Conservation (phyloP, 2,888 invertebrate genomes). For the Athetis lepigone region DNA sequence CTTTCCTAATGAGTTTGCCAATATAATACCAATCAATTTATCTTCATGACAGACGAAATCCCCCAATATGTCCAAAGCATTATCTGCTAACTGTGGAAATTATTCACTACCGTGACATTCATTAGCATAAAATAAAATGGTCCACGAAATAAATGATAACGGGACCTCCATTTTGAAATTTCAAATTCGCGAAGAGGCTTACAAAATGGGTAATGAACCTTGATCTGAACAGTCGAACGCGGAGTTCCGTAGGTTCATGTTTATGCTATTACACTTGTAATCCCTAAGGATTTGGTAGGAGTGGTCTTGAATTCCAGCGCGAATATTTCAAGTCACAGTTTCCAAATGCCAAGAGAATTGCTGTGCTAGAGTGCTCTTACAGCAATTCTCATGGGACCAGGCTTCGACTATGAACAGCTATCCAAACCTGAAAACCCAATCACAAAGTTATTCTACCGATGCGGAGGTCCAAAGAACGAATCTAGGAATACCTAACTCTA, state of each 20-base stretch:
- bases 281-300: conserved; percentile 7
- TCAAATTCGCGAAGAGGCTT: conserved; percentile 52
- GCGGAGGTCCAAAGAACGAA: too few species aligned
- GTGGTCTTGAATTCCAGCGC: neutral
- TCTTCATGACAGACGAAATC: conserved; percentile 39
- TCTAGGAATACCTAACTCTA: conserved; percentile 2
- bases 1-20: conserved; percentile 30
- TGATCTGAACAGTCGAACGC: conserved; percentile 49
- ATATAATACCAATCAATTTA: conserved; percentile 43
- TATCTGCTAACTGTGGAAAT: conserved; percentile 46
- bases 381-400: conserved; percentile 5
- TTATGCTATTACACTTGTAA: conserved; percentile 35
- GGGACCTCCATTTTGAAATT: conserved; percentile 60
- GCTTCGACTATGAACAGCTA: conserved; percentile 4
- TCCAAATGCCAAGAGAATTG: too few species aligned
- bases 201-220: conserved; percentile 58
- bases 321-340: conserved; percentile 18
- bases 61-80: conserved; percentile 51
- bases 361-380: conserved; percentile 22
- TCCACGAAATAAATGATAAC: conserved; percentile 60
- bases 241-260: conserved; percentile 32
- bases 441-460: neutral
- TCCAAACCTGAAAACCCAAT: conserved; percentile 9
- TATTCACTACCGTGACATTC: conserved; percentile 55
- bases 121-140: conserved; percentile 66